Evolutionary conservation across 1,140 invertebrate genomes (phyloP), one percentile per base, ranked within the genome.

Genomic region (Holotrichia oblita): DNA sequence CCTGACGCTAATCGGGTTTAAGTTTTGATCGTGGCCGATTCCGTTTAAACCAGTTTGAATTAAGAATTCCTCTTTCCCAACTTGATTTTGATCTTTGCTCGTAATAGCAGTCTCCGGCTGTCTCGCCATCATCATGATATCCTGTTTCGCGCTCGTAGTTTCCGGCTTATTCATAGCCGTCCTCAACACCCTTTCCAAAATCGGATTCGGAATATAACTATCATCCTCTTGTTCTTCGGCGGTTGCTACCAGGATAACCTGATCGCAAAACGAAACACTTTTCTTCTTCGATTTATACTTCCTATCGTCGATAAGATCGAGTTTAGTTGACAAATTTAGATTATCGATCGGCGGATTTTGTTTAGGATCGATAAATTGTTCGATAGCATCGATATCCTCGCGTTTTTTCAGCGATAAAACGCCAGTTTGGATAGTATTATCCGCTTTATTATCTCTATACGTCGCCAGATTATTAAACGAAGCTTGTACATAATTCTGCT

Each of bases 221-320:
- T 96, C 95, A 77, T 95, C 94, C 86, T 96, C 95, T 81, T 96
- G 93, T 82, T 97, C 96, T 83, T 97, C 96, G 0, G 96, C 96
- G 17, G 95, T 96, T 3, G 96, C 95, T 14, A 97, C 96, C 40
- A 97, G 87, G 78, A 96, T 95, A 0, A 98, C 96, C 87, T 97
- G 95, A 85, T 98, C 96, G 83, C 96, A 97, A 86, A 98, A 98
- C 0, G 96, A 97, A 0, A 98, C 96, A 82, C 94, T 96, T 86
- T 97, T 97, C 89, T 97, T 97, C 84, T 96, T 96, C 7, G 91
- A 89, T 77, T 93, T 90, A 81, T 90, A 89, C 0, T 85, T 83
- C 42, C 42, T 76, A 59, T 78, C 77, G 17, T 55, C 41, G 27
- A 7, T 40, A 17, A 69, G 10, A 40, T 79, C 72, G 3, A 14